phyloP scores from a whole-genome alignment of 2,888 invertebrate genomes.

The Chirona hameri region DNA sequence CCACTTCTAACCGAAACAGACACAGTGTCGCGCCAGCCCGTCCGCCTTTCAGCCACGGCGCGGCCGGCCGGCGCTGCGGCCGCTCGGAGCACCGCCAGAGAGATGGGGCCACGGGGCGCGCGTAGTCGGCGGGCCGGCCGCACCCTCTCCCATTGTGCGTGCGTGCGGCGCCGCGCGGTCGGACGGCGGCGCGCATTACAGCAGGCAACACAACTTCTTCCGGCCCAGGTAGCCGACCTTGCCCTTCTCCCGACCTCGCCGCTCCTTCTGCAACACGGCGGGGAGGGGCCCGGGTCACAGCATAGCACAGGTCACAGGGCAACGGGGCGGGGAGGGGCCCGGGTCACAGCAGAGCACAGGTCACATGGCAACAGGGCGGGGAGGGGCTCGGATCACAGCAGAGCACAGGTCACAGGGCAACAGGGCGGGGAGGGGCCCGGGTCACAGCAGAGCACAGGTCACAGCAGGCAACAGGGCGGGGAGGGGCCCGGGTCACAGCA shows the following conservation, averaged over 20 bases:
- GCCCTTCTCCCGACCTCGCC: conserved; percentile 26
- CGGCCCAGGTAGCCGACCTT: conserved; percentile 12
- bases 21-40: background rate
- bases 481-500: too few relatives aligned
- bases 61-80: too few relatives aligned
- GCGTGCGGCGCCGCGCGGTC: background rate
- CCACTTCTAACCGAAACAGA: background rate
- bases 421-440: too few relatives aligned
- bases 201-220: conserved; percentile 13
- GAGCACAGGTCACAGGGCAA: too few relatives aligned
- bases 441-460: too few relatives aligned
- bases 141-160: background rate
- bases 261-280: conserved; percentile 25
- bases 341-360: background rate
- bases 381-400: too few relatives aligned
- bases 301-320: too few relatives aligned
- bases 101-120: background rate
- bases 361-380: background rate
- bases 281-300: too few relatives aligned
- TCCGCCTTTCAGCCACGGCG: too few relatives aligned
- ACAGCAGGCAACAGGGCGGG: too few relatives aligned
- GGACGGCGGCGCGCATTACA: background rate
- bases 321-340: too few relatives aligned
- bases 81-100: too few relatives aligned
- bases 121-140: background rate